phyloP scores from a whole-genome alignment of 2,888 invertebrate species.

The Orchesella flavescens region DNA sequence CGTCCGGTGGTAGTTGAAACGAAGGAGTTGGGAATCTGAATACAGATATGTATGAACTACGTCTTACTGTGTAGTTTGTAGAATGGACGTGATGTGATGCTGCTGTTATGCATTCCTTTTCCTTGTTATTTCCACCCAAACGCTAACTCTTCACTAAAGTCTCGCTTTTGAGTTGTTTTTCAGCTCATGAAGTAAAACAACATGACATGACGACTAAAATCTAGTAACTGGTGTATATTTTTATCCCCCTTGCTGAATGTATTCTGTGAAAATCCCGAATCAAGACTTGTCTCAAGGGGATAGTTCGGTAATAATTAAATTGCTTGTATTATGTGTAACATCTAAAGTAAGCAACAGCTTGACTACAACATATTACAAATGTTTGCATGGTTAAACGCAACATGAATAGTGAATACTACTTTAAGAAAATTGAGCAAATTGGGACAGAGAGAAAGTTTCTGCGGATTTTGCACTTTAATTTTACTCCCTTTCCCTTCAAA shows the following conservation, averaged over 20 bases:
- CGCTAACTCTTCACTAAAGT: too few species aligned
- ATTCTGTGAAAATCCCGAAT: conserved; percentile 31
- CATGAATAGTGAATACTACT: too few species aligned
- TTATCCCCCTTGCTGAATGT: conserved; percentile 11
- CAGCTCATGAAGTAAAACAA: background rate
- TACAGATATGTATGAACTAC: too few species aligned
- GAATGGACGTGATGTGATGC: too few species aligned
- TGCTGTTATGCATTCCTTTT: too few species aligned
- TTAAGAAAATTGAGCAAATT: background rate
- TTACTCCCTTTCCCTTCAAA: background rate
- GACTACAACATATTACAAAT: background rate
- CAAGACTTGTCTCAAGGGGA: conserved; percentile 45
- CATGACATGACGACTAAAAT: too few species aligned
- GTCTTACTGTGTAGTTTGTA: too few species aligned
- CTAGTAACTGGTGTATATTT: background rate
- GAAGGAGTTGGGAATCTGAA: too few species aligned
- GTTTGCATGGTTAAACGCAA: background rate
- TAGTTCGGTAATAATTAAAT: conserved; percentile 55
- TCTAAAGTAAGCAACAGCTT: conserved; percentile 28
- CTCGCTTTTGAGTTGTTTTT: background rate
- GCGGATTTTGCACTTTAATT: background rate
- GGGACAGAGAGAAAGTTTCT: background rate
- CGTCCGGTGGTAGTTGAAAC: too few species aligned
- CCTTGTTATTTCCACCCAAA: background rate
- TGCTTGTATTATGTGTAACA: conserved; percentile 33